phyloP scores from a whole-genome alignment of 2,113 vertebrate genomes.

The Macaca mulatta region DNA sequence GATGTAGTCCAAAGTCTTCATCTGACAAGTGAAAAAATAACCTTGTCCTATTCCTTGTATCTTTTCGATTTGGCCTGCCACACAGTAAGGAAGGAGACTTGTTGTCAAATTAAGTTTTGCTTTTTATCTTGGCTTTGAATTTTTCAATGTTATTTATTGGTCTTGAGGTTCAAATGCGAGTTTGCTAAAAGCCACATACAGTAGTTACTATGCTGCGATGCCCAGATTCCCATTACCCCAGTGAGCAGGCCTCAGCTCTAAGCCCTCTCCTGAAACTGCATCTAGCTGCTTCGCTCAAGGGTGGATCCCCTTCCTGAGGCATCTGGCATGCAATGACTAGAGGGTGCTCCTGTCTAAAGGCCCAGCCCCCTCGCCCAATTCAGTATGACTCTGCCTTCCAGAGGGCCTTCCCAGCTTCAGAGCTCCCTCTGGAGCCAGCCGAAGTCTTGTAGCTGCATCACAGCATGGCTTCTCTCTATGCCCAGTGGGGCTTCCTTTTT shows the following conservation, averaged over 20 bases:
- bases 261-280: background rate
- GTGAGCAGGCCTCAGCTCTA: background rate
- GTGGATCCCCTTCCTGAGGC: background rate
- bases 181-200: background rate
- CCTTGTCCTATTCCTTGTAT: background rate
- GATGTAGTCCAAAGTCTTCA: background rate
- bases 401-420: background rate
- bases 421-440: background rate
- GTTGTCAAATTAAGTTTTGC: background rate
- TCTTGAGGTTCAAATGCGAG: background rate
- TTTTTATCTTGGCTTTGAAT: background rate
- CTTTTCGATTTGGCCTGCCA: background rate
- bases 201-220: rapidly evolving
- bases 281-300: background rate
- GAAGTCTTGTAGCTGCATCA: background rate
- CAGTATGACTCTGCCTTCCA: background rate
- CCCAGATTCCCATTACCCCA: background rate
- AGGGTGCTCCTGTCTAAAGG: background rate
- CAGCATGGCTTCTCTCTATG: background rate
- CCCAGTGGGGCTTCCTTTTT: background rate
- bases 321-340: background rate
- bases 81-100: background rate
- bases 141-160: background rate
- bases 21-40: background rate
- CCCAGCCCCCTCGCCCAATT: background rate